A percentile compares a stretch with the other conserved stretches of the same genome.
These are phyloP conservation scores for Paralvinella palmiformis DNA, from an alignment of 1,140 invertebrate species.

Conservation along the genomic window DNA sequence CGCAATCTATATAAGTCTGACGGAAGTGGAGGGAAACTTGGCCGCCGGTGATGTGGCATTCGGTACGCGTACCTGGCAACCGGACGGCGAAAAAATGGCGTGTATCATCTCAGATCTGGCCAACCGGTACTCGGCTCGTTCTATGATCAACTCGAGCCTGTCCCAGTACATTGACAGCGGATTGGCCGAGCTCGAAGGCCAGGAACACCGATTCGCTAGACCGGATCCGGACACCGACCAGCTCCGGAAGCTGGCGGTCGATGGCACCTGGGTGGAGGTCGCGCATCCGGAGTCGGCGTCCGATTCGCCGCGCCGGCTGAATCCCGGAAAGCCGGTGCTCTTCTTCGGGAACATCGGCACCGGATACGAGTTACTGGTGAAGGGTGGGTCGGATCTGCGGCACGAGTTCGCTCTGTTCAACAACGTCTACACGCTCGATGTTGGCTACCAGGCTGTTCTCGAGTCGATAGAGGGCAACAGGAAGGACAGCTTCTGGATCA, in stretches of 20 bases:
- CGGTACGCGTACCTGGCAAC: background rate
- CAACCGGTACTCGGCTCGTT: background rate
- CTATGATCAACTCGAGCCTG: too few species aligned
- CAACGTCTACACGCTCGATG: slow-evolving; percentile 58
- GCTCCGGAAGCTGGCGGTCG: background rate
- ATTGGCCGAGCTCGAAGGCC: background rate
- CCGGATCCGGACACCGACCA: background rate
- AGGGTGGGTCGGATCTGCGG: slow-evolving; percentile 52
- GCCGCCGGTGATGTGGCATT: background rate
- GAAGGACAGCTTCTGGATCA: slow-evolving; percentile 66
- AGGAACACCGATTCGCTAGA: background rate
- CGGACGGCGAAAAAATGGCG: background rate
- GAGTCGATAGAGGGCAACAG: slow-evolving; percentile 78
- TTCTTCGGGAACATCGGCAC: slow-evolving; percentile 78
- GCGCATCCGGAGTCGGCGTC: slow-evolving; percentile 25
- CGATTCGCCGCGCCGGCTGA: slow-evolving; percentile 19
- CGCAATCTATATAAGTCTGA: background rate
- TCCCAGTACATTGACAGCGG: background rate
- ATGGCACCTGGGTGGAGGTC: background rate
- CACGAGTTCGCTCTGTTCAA: slow-evolving; percentile 10
- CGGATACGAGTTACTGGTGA: slow-evolving; percentile 61
- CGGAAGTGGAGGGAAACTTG: background rate
- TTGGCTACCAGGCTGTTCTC: slow-evolving; percentile 73
- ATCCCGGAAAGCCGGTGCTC: slow-evolving; percentile 47
- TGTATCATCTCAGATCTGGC: background rate